These are phyloP conservation scores for Himantopus leucocephalus DNA, from an alignment of 2,113 vertebrate genomes.

Conservation along the genomic window DNA sequence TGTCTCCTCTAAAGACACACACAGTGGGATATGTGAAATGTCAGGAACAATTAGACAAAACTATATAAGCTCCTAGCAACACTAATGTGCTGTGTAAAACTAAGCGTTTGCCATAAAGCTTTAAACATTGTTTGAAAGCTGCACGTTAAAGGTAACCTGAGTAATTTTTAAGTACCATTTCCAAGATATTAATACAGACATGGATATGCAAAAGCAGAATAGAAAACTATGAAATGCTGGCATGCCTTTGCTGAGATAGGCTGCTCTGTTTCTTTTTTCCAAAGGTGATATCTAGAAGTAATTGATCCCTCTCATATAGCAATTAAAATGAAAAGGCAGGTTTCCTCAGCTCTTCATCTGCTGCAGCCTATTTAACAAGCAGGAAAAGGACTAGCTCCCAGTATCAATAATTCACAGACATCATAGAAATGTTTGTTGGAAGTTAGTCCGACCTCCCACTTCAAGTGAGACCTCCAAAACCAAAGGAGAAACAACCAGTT, in stretches of 20 bases:
- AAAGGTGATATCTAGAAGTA: background rate
- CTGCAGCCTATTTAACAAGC: background rate
- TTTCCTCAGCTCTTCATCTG: background rate
- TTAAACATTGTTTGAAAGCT: conserved; percentile 43
- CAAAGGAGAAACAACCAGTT: background rate
- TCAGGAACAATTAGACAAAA: conserved; percentile 70
- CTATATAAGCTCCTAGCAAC: conserved; percentile 34
- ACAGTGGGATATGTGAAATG: conserved; percentile 52
- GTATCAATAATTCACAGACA: background rate
- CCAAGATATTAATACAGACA: background rate
- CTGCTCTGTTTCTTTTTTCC: background rate
- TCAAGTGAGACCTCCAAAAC: background rate
- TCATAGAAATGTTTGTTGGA: background rate
- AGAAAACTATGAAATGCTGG: background rate
- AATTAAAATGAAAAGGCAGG: conserved; percentile 11
- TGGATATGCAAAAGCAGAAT: background rate
- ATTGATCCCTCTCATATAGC: background rate
- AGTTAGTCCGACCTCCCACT: background rate
- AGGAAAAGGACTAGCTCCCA: background rate
- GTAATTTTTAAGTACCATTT: background rate
- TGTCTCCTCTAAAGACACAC: conserved; percentile 37
- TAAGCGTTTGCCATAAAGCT: conserved; percentile 18
- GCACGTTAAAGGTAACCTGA: conserved; percentile 5
- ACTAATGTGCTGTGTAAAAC: conserved; percentile 8
- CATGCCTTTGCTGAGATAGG: background rate